phyloP scores from a whole-genome alignment of 2,888 invertebrate species.

The Allacma fusca region DNA sequence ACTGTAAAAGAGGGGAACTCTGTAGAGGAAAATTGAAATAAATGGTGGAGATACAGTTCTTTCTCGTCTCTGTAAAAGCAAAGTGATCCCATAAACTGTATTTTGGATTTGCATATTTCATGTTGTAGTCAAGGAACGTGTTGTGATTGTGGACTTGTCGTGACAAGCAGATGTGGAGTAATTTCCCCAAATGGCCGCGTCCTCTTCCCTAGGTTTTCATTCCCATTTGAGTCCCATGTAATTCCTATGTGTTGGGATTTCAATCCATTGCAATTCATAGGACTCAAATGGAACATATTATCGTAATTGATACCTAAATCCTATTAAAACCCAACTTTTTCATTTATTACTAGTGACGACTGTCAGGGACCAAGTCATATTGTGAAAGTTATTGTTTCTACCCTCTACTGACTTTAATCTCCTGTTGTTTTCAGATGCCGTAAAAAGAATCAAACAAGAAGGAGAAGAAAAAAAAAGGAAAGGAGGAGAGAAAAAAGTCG shows the following conservation, averaged over 20 bases:
- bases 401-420: too few species aligned
- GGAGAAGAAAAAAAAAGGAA: background rate
- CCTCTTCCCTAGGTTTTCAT: background rate
- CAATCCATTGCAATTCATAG: background rate
- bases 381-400: too few species aligned
- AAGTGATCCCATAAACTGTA: background rate
- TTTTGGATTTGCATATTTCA: slow-evolving; percentile 9
- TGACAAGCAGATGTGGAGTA: background rate
- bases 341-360: too few species aligned
- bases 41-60: background rate
- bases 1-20: too few species aligned
- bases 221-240: background rate
- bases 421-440: too few species aligned
- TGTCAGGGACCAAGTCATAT: too few species aligned
- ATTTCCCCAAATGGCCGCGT: background rate
- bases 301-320: too few species aligned
- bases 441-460: too few species aligned
- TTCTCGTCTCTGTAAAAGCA: background rate
- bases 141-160: background rate
- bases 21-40: background rate
- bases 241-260: background rate
- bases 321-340: too few species aligned
- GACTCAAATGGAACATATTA: too few species aligned
- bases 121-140: background rate
- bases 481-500: background rate